phyloP scores from a whole-genome alignment of 1,140 invertebrate genomes.

The Aradophagus sp. region DNA sequence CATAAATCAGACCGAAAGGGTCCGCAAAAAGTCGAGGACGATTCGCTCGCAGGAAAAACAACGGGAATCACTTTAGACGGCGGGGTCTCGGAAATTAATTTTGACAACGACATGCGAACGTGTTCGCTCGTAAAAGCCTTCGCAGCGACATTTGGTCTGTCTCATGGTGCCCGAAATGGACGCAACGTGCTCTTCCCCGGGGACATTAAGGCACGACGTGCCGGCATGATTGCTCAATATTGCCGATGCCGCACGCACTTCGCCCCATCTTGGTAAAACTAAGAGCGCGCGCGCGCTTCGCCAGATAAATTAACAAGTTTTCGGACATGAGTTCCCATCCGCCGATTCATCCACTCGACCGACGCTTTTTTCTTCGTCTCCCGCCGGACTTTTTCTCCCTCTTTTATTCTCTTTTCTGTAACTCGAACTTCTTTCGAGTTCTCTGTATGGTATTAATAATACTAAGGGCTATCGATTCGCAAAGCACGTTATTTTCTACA shows the following conservation, averaged over 20 bases:
- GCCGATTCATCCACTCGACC: conserved; percentile 27
- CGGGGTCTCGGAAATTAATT: conserved; percentile 51
- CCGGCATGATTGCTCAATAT: conserved; percentile 55
- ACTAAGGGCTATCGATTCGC: too few species aligned
- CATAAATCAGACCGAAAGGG: conserved; percentile 7
- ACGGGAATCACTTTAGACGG: conserved; percentile 31
- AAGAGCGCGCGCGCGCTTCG: conserved; percentile 5
- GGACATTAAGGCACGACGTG: conserved; percentile 56
- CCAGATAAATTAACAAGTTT: conserved; percentile 48
- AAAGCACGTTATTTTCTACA: too few species aligned
- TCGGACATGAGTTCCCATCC: conserved; percentile 37
- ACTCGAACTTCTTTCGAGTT: too few species aligned
- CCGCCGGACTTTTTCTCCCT: too few species aligned
- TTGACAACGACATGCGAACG: conserved; percentile 58
- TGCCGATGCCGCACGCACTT: conserved; percentile 45
- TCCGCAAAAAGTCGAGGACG: too few species aligned
- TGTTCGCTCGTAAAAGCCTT: conserved; percentile 53
- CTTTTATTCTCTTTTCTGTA: too few species aligned
- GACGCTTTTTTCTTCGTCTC: conserved; percentile 19
- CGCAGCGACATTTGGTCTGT: conserved; percentile 56
- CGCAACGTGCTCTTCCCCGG: conserved; percentile 45
- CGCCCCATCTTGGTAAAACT: conserved; percentile 26
- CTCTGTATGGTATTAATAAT: too few species aligned
- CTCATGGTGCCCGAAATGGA: conserved; percentile 49
- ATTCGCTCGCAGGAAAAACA: conserved; percentile 32